Percentiles rank a stretch among this genome's conserved stretches.
phyloP scores from a whole-genome alignment of 1,140 invertebrate genomes.

The Babylonia areolata region DNA sequence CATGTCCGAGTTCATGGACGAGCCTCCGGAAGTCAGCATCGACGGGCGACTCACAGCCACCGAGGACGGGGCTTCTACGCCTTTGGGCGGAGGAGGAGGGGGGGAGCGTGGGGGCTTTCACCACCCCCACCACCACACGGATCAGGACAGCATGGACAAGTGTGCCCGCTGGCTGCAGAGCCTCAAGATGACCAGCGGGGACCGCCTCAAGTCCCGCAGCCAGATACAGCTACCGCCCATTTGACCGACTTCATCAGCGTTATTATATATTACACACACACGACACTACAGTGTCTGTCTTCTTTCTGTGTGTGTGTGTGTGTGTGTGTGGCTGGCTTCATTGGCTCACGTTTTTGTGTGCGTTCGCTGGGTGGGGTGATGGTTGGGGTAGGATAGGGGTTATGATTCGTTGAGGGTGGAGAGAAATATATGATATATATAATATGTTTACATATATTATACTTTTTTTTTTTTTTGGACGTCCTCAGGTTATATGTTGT shows the following conservation, averaged over 20 bases:
- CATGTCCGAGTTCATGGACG: slow-evolving; percentile 38
- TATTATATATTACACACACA: too few species aligned
- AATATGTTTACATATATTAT: too few species aligned
- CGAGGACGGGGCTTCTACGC: slow-evolving; percentile 24
- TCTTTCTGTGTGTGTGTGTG: too few species aligned
- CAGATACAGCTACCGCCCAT: slow-evolving; percentile 63
- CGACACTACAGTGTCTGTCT: too few species aligned
- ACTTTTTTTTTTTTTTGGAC: too few species aligned
- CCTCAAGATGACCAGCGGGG: slow-evolving; percentile 55
- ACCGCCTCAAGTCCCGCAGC: slow-evolving; percentile 62
- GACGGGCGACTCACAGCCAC: slow-evolving; percentile 20
- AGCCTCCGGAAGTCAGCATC: slow-evolving; percentile 28
- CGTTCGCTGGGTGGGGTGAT: too few species aligned
- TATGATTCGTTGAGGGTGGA: too few species aligned
- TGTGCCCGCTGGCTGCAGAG: slow-evolving; percentile 63
- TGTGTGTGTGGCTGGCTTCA: too few species aligned
- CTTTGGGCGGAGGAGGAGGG: not conserved
- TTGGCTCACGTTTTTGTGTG: too few species aligned
- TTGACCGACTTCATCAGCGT: slow-evolving; percentile 39
- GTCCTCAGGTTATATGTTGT: too few species aligned
- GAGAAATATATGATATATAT: too few species aligned
- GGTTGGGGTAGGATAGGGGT: too few species aligned
- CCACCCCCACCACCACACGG: not conserved
- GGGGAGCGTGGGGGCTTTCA: slow-evolving; percentile 25
- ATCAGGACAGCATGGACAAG: slow-evolving; percentile 57